A percentile compares a stretch with the other conserved stretches of the same genome.
Evolutionary conservation across 2,888 invertebrate genomes (phyloP).

Genomic region (Ophion ventricosus): DNA sequence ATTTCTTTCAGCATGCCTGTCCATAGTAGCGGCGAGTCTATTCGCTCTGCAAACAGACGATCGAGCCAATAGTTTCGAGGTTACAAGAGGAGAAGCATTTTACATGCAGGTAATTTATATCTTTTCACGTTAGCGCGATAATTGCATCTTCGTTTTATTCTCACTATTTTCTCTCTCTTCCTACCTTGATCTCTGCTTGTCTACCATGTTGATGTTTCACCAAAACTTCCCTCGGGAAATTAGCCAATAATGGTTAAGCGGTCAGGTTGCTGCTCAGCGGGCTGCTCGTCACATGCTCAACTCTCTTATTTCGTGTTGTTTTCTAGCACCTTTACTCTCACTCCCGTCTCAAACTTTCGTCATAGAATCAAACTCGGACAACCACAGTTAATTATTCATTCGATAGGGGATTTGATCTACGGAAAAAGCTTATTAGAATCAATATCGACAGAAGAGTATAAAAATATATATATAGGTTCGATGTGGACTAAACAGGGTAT

Average conservation of each 20-base stretch:
- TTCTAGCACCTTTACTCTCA: constrained; percentile 42
- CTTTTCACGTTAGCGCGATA: constrained; percentile 5
- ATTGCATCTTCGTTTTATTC: background rate
- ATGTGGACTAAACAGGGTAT: no score
- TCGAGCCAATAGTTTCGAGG: constrained; percentile 88
- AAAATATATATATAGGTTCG: no score
- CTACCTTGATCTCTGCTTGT: background rate
- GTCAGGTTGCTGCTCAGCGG: background rate
- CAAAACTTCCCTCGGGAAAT: constrained; percentile 28
- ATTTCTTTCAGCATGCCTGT: constrained; percentile 88
- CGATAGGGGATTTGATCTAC: background rate
- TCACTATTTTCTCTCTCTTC: constrained; percentile 18
- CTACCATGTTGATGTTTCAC: constrained; percentile 9
- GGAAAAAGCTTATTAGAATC: background rate
- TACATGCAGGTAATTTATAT: constrained; percentile 90
- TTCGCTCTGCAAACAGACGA: constrained; percentile 95
- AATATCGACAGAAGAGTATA: no score
- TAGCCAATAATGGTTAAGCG: constrained; percentile 47
- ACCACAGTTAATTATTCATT: constrained; percentile 5
- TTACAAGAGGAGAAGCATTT: constrained; percentile 92
- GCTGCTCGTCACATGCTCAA: background rate
- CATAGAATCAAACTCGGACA: constrained; percentile 35
- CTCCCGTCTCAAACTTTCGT: background rate
- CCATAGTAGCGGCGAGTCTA: constrained; percentile 91
- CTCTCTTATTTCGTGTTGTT: background rate